Conservation (phyloP, 1,140 invertebrate species). For the Euwallacea similis region DNA sequence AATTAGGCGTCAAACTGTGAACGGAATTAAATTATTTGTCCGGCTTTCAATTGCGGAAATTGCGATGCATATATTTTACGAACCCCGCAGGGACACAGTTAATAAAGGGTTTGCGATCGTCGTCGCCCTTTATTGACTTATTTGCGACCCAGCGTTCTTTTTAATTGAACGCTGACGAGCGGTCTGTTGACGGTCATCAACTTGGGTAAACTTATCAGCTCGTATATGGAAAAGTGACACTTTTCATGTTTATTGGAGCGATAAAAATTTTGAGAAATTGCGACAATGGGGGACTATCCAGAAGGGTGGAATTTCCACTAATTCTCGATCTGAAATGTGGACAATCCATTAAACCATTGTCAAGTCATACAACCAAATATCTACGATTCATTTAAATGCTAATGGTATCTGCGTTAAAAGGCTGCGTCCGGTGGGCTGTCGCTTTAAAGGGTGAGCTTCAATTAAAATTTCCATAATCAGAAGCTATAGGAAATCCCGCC, state of each 20-base stretch:
- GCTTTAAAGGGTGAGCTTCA: conserved; percentile 17
- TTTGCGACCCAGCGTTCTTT: background rate
- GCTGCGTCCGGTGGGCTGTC: conserved; percentile 10
- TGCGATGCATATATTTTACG: conserved; percentile 40
- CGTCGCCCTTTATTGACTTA: conserved; percentile 25
- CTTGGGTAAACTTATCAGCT: background rate
- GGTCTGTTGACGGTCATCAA: background rate
- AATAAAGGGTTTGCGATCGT: conserved; percentile 27
- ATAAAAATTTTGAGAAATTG: background rate
- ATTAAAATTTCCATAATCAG: conserved; percentile 32
- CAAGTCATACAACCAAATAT: conserved; percentile 6
- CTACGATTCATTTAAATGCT: conserved; percentile 28
- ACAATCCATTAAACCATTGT: conserved; percentile 1
- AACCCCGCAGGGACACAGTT: conserved; percentile 30
- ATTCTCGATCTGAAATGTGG: background rate
- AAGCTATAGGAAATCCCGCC: conserved; percentile 24
- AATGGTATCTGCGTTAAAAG: conserved; percentile 18
- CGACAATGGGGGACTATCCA: background rate
- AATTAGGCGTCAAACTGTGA: conserved; percentile 54
- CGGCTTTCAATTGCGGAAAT: conserved; percentile 48
- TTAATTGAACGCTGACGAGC: background rate
- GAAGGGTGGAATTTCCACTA: too few species aligned
- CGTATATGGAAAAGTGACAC: background rate
- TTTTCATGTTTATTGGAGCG: background rate
- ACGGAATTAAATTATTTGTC: conserved; percentile 54